Evolutionary conservation across 2,113 vertebrate genomes (phyloP), one percentile per base, ranked within the genome.

Genomic region (Gymnobelideus leadbeateri): DNA sequence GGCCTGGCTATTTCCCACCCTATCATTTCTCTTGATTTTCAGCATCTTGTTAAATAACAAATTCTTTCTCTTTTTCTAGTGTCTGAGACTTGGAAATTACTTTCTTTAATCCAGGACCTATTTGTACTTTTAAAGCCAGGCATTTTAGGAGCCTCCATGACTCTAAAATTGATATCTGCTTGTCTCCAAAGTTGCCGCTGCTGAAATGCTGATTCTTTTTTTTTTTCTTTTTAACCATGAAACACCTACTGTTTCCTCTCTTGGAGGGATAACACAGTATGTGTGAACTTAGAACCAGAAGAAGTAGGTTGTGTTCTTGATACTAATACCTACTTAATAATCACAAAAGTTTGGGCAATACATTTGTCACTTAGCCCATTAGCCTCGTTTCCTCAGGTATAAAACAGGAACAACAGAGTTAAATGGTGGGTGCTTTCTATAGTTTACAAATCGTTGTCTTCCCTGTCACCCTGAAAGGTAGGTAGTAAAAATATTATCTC

Each of bases 21-120:
- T 5, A 25, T 47, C n/a, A 3, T 95, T 90, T 90, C 24, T n/a
- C 68, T 92, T 49, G 94, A 92, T 53, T 95, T 92, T 96, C 37
- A 1, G 7, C 28, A 51, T 96, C 68, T 91, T 77, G 61, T 94
- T 96, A 95, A 96, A 53, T 93, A 95, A 96, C 49, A 46, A 47
- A 93, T 95, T 97, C 90, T 95, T 96, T 94, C 90, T 95, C 89
- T 94, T 95, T 95, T 91, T 94, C 93, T 84, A 31, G 50, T 90
- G 46, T 49, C 43, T 3, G 6, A 95, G 92, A 51, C 91, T 95
- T 51, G 43, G 47, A 95, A 97, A 97, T 97, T 94, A 68, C 94
- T 96, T 94, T 96, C 89, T 95, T 95, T 94, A 96, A 96, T 95
- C 31, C 52, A 46, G 84, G 61, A 3, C 90, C 47, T 94, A 91